Percentiles rank a stretch among this genome's conserved stretches.
These are phyloP conservation scores for Misgurnus mizolepis DNA, from an alignment of 2,113 vertebrate genomes.

Conservation along the genomic window DNA sequence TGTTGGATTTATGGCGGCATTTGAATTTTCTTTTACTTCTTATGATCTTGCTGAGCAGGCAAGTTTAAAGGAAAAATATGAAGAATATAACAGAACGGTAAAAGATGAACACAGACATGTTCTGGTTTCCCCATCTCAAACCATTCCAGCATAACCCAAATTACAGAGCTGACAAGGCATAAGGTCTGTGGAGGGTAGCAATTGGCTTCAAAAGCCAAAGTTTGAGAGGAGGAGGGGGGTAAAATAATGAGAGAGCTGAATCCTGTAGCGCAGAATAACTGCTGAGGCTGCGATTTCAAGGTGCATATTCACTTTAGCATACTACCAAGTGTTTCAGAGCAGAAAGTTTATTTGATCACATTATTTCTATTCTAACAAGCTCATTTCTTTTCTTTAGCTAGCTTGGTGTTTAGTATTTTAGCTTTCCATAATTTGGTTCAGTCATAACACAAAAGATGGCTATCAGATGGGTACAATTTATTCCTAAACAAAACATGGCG, in stretches of 20 bases:
- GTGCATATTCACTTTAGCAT: constrained; percentile 37
- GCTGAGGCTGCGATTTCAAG: constrained; percentile 55
- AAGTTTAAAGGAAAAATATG: constrained; percentile 30
- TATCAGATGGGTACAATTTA: neutral
- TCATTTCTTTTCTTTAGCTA: neutral
- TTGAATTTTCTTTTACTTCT: constrained; percentile 13
- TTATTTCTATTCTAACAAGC: too few relatives aligned
- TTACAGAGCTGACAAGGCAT: constrained; percentile 70
- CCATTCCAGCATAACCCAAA: constrained; percentile 68
- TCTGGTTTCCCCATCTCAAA: constrained; percentile 72
- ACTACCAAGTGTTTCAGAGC: constrained; percentile 18
- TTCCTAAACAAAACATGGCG: constrained; percentile 10
- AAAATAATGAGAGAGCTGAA: constrained; percentile 51
- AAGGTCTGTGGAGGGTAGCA: constrained; percentile 69
- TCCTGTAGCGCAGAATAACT: constrained; percentile 42
- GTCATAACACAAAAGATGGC: constrained; percentile 2
- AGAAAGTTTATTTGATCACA: neutral
- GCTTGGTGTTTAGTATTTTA: neutral
- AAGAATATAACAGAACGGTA: constrained; percentile 48
- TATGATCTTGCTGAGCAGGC: constrained; percentile 48
- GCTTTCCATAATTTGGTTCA: neutral
- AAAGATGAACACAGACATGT: constrained; percentile 51
- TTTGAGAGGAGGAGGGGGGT: constrained; percentile 45
- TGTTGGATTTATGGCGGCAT: constrained; percentile 32
- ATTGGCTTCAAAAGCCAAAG: constrained; percentile 60